Conservation (phyloP, 2,113 vertebrate species). For the Clarias macrocephalus region DNA sequence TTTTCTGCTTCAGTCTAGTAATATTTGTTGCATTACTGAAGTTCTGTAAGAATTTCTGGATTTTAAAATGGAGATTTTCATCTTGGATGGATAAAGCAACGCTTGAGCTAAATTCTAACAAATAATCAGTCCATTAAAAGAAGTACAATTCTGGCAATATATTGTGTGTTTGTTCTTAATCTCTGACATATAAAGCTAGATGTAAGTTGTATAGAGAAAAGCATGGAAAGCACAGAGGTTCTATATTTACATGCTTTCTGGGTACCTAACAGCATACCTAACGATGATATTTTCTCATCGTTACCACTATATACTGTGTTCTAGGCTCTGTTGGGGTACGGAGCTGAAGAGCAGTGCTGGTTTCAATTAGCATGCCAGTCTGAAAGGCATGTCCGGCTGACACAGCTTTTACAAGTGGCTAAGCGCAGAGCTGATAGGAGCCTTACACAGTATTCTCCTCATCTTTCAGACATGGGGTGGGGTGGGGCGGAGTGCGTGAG, state of each 20-base stretch:
- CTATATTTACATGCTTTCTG: too few species aligned
- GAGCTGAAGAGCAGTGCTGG: constrained; percentile 66
- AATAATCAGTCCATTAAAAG: constrained; percentile 57
- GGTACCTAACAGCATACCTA: too few species aligned
- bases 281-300: constrained; percentile 57
- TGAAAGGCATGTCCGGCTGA: constrained; percentile 64
- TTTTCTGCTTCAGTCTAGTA: constrained; percentile 17
- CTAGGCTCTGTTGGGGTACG: constrained; percentile 58
- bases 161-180: constrained; percentile 52
- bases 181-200: constrained; percentile 50
- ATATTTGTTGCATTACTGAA: constrained; percentile 9
- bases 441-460: constrained; percentile 21
- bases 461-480: background rate
- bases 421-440: constrained; percentile 55
- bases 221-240: constrained; percentile 55
- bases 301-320: constrained; percentile 55
- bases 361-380: constrained; percentile 80
- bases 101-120: constrained; percentile 41
- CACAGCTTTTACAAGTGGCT: constrained; percentile 67
- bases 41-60: constrained; percentile 36
- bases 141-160: constrained; percentile 58
- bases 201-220: constrained; percentile 57
- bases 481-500: too few species aligned
- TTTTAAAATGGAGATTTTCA: constrained; percentile 35
- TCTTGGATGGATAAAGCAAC: constrained; percentile 38